phyloP scores from a whole-genome alignment of 2,797 vertebrate genomes.

The Chelon auratus region DNA sequence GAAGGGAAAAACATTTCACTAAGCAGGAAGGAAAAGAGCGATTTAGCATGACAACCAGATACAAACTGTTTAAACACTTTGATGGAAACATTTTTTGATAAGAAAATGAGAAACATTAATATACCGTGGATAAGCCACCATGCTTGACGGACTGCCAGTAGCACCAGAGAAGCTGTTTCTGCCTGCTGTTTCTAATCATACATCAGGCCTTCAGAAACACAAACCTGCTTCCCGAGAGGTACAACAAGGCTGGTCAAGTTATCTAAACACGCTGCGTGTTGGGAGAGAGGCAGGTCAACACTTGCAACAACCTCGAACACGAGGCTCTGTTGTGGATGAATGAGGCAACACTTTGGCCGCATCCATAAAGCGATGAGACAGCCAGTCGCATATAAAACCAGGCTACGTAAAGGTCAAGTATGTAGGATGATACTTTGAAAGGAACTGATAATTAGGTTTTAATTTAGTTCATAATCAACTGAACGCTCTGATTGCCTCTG shows the following conservation, averaged over 20 bases:
- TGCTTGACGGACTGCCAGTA: background rate
- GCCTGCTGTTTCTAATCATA: conserved; percentile 11
- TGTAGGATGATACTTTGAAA: too few relatives aligned
- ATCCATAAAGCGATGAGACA: conserved; percentile 6
- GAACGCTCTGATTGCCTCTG: too few relatives aligned
- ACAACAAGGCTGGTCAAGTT: background rate
- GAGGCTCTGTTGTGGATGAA: conserved; percentile 4
- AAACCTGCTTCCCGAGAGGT: background rate
- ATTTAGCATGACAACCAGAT: background rate
- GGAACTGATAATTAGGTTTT: too few relatives aligned
- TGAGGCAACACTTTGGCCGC: conserved; percentile 2
- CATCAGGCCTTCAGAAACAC: background rate
- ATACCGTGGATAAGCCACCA: background rate
- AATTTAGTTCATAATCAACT: too few relatives aligned
- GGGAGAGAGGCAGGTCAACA: background rate
- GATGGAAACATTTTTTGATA: background rate
- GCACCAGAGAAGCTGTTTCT: background rate
- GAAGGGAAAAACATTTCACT: conserved; percentile 10
- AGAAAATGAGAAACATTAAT: background rate
- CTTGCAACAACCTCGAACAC: background rate
- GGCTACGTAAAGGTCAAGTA: background rate
- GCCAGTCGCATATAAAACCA: background rate
- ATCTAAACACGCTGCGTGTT: conserved; percentile 1
- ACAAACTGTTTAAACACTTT: background rate
- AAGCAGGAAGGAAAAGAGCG: background rate